Base-by-base conservation (phyloP, 2,888 invertebrate genomes). In the Drosophila glabriapex region DNA sequence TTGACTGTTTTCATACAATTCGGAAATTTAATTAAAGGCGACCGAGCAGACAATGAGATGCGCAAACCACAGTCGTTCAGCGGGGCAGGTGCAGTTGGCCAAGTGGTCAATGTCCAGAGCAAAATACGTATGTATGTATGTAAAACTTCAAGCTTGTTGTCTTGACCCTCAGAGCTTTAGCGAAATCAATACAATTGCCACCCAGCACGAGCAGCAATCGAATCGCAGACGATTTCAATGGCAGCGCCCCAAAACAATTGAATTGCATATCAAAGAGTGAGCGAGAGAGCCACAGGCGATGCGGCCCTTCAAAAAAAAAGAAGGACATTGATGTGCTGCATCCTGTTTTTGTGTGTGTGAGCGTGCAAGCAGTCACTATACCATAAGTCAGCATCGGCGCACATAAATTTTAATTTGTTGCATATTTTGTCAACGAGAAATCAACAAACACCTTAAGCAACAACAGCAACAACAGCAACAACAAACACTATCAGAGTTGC, bases 161-260 rank as follows among this genome's bases (percentile, higher is more conserved):
- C 66, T 69, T 85, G 83, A 76, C 83, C 85, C 88, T 76, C 82
- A 70, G 33, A 41, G 67, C 61, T 69, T 72, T 63, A 76, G 67
- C 50, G 50, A 83, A 91, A 92, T 92, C 92, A 92, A 92, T 92
- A 91, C 92, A 92, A 92, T 92, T 92, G 92, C 92, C 92, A 92
- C 91, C 91, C 91, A 91, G 84, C 60, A 56, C 56, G 82, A 72
- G 60, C 52, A 63, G 65, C 65, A 65, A 64, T 67, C 33, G 60
- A 69, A 65, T 56, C 64, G 43, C 39, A 61, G 64, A 68, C 49
- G 49, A 72, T 74, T 79, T 82, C 79, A 80, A 80, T 83, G 83
- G 64, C 80, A 80, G 60, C 60, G 55, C 37, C 59, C 49, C 46
- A 70, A 84, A 91, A 91, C 91, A 91, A 91, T 91, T 91, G 91